These are phyloP conservation scores for Sinelater perroti DNA, from an alignment of 2,888 invertebrate genomes.

Conservation along the genomic window DNA sequence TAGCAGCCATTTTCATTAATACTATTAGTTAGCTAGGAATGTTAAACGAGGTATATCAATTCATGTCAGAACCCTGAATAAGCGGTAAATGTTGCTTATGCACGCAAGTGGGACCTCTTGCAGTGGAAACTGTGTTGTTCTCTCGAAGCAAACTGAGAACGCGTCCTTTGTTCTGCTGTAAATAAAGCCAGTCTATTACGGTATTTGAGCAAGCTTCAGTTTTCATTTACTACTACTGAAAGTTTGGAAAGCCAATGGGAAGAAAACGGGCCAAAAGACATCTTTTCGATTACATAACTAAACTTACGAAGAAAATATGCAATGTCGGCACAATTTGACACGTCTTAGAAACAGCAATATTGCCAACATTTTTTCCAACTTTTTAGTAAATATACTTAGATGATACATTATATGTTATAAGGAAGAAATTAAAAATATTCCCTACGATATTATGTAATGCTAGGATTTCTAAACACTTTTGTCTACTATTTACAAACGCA, in stretches of 20 bases:
- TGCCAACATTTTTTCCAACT: neutral
- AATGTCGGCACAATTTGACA: too few relatives aligned
- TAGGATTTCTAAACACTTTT: slow-evolving; percentile 21
- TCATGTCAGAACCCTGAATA: slow-evolving; percentile 36
- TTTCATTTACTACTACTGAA: slow-evolving; percentile 17
- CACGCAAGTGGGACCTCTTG: slow-evolving; percentile 16
- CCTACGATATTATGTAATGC: slow-evolving; percentile 10
- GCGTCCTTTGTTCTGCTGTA: slow-evolving; percentile 18
- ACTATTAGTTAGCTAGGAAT: slow-evolving; percentile 42
- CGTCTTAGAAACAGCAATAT: slow-evolving; percentile 1
- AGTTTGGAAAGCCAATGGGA: too few relatives aligned
- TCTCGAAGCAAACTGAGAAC: slow-evolving; percentile 4
- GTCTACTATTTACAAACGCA: slow-evolving; percentile 33
- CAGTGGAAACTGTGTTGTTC: slow-evolving; percentile 7
- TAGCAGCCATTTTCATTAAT: slow-evolving; percentile 39
- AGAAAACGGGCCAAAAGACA: too few relatives aligned
- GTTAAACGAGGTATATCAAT: slow-evolving; percentile 40
- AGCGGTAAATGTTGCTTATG: slow-evolving; percentile 18
- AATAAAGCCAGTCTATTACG: slow-evolving; percentile 34
- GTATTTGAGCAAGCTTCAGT: slow-evolving; percentile 34
- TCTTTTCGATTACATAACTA: too few relatives aligned
- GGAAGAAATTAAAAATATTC: slow-evolving; percentile 16
- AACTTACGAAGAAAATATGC: too few relatives aligned
- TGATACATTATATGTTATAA: slow-evolving; percentile 9
- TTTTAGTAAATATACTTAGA: slow-evolving; percentile 4